phyloP scores from a whole-genome alignment of 1,140 invertebrate genomes.

The Wasmannia auropunctata region DNA sequence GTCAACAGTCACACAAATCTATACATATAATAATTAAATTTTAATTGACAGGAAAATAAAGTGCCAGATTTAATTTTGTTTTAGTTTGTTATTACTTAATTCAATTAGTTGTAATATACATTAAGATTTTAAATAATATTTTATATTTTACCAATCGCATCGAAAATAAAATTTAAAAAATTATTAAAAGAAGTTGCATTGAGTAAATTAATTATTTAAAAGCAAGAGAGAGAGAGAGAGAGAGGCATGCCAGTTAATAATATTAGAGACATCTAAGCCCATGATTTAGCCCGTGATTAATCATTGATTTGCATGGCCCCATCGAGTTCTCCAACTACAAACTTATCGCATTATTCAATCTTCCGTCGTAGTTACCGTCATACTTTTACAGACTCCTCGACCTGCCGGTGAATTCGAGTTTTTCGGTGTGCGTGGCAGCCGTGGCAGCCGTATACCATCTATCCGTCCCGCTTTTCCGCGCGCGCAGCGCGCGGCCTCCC shows the following conservation, averaged over 20 bases:
- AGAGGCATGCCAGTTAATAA: neutral
- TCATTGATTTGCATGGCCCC: conserved; percentile 27
- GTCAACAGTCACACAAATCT: neutral
- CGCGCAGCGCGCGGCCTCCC: conserved; percentile 20
- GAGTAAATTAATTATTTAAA: conserved; percentile 24
- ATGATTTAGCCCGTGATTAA: conserved; percentile 34
- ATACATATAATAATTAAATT: neutral
- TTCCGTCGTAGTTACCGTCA: conserved; percentile 13
- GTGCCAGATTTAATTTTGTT: neutral
- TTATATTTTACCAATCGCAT: neutral
- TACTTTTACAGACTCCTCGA: conserved; percentile 29
- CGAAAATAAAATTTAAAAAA: neutral
- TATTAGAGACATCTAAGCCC: neutral
- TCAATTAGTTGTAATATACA: neutral
- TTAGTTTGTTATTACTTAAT: neutral
- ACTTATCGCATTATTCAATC: conserved; percentile 48
- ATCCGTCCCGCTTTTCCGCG: neutral
- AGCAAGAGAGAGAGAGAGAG: neutral
- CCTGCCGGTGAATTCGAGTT: conserved; percentile 9
- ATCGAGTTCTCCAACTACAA: conserved; percentile 12
- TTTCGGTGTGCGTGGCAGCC: conserved; percentile 14
- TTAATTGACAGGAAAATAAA: neutral
- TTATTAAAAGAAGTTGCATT: neutral
- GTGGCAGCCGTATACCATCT: neutral
- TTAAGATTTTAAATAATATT: neutral